phyloP scores from a whole-genome alignment of 2,888 invertebrate species.

The Neocrepidodera transversa region DNA sequence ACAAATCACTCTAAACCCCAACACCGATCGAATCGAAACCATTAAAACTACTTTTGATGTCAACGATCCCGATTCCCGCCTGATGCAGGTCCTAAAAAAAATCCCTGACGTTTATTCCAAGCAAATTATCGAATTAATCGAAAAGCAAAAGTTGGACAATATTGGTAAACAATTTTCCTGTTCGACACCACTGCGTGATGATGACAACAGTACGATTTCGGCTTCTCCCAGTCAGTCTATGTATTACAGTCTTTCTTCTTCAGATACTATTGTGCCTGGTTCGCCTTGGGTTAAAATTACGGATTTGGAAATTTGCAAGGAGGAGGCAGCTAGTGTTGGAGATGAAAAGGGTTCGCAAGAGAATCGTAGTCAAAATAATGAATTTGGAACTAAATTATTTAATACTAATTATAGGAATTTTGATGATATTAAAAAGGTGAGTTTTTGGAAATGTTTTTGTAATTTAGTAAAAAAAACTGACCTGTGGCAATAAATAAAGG shows the following conservation, averaged over 20 bases:
- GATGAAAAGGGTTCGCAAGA: not conserved
- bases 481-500: too few species aligned
- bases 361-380: not conserved
- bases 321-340: not conserved
- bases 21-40: conserved; percentile 25
- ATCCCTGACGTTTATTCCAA: conserved; percentile 50
- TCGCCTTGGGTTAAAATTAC: conserved; percentile 29
- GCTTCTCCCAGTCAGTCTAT: conserved; percentile 48
- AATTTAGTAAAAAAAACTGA: too few species aligned
- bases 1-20: conserved; percentile 46
- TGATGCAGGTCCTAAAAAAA: conserved; percentile 44
- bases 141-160: conserved; percentile 38
- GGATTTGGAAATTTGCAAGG: conserved; percentile 31
- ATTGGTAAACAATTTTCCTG: conserved; percentile 21
- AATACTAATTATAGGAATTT: not conserved
- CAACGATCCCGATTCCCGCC: conserved; percentile 42
- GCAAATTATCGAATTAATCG: conserved; percentile 51
- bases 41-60: conserved; percentile 33
- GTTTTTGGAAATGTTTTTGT: not conserved
- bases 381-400: not conserved
- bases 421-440: conserved; percentile 32
- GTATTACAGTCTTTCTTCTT: conserved; percentile 41
- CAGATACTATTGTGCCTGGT: conserved; percentile 34
- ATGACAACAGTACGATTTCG: conserved; percentile 19
- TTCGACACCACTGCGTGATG: not conserved